A percentile compares a stretch with the other conserved stretches of the same genome.
phyloP scores from a whole-genome alignment of 2,797 vertebrate species.

The Danio jaintianensis region DNA sequence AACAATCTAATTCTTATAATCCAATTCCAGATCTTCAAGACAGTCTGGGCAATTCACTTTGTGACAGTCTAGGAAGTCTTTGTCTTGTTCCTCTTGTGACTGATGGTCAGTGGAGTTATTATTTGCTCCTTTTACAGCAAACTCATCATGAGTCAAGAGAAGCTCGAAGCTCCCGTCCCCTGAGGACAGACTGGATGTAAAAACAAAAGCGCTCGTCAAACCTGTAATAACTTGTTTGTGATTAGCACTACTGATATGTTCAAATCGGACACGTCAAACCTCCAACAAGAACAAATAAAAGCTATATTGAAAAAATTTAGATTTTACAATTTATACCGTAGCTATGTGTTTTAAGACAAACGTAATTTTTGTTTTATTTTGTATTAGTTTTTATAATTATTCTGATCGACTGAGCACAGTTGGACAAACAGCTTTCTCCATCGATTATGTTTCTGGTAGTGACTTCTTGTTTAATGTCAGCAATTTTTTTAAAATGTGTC shows the following conservation, averaged over 20 bases:
- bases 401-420: neutral
- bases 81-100: slow-evolving; percentile 30
- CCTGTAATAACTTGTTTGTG: neutral
- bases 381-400: neutral
- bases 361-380: too few relatives aligned
- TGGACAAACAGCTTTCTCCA: neutral
- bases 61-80: slow-evolving; percentile 2
- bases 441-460: neutral
- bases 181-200: neutral
- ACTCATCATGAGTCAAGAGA: neutral
- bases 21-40: slow-evolving; percentile 23
- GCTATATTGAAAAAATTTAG: too few relatives aligned
- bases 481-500: neutral
- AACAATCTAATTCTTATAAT: slow-evolving; percentile 14
- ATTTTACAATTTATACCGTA: too few relatives aligned
- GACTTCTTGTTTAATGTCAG: neutral
- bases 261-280: slow-evolving; percentile 10
- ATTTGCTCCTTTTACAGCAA: neutral
- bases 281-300: neutral
- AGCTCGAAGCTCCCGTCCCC: neutral
- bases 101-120: neutral
- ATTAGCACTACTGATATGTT: slow-evolving; percentile 6
- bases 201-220: slow-evolving; percentile 29
- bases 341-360: too few relatives aligned
- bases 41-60: slow-evolving; percentile 21